Evolutionary conservation across 2,888 invertebrate genomes (phyloP), one percentile per base, ranked within the genome.

Genomic region (Himalopsyche tibetana): DNA sequence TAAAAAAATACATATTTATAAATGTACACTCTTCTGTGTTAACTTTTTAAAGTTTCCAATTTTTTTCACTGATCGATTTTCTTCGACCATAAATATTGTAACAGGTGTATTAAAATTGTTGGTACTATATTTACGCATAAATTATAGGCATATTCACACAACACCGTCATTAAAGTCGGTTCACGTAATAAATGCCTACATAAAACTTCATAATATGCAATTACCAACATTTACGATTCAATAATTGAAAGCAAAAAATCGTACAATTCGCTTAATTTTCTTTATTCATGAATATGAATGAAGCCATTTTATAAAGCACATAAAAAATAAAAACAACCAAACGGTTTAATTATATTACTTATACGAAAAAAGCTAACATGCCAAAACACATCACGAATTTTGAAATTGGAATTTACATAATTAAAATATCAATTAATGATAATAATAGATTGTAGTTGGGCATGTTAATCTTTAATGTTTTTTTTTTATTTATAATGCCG

Each of bases 161-260:
- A 74, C 74, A 36, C 74, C 36, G 74, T 74, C 74, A 74, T 74
- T 74, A 74, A 74, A 28, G 74, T 74, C 74, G 74, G 74, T 74
- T 74, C 74, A 74, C 74, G 28, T 74, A 74, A 74, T 74, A 74
- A 74, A 74, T 74, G 74, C 74, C 74, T 36, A 38, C 74, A 74
- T 74, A 74, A 74, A 74, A 74, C 74, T 36, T 74, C 74, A 74
- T 74, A 74, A 74, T 74, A 74, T 74, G 74, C 74, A 74, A 74
- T 74, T 74, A 74, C 74, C 36, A 12, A 74, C 74, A 36, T 74
- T 74, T 74, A 74, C 74, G 74, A 74, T 74, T 74, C 74, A 74
- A 74, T 74, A 74, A 74, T 74, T 74, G 74, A 74, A 74, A 74
- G 74, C 74, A 74, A 74, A 74, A 74, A 74, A 74, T 38, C 74